Evolutionary conservation across 2,113 vertebrate genomes (phyloP), one percentile per base, ranked within the genome.

Genomic region (Zapornia atra): DNA sequence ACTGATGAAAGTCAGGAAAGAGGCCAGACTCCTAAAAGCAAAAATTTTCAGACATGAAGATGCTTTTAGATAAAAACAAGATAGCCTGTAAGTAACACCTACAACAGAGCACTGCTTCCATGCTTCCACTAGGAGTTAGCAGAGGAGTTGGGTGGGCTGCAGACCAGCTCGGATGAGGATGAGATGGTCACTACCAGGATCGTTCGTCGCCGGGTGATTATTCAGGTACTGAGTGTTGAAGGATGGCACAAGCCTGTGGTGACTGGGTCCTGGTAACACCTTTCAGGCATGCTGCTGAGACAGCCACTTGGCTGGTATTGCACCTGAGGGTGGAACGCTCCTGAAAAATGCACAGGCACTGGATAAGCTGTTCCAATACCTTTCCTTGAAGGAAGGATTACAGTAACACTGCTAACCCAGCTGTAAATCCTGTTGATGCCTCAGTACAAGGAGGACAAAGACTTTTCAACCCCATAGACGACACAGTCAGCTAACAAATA

Each of bases 181-280:
- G 99, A 99, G 87, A 98, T 98, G 96, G 97, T 99, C 96, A 99
- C 99, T 70, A 99, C 99, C 98, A 98, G 99, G 97, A 98, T 99
- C 92, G 93, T 99, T 95, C 99, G 98, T 78, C 99, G 99, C 59
- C 98, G 99, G 96, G 98, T 99, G 84, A 99, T 99, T 90, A 99
- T 99, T 78, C 99, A 99, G 99, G 99, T 99, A 99, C 98, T 2
- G 26, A 79, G 82, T 82, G 71, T 53, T 71, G 48, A 64, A 20
- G 1, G 9, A 34, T 15, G 92, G 98, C 97, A 96, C 7, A 82
- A 83, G 88, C 36, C 31, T 28, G 34, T 59, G 82, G 68, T 87
- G 63, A 14, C 61, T 14, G 20, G 82, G 82, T 69, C 79, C 90
- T 28, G 28, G 34, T 24, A 40, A 51, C 68, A 34, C 38, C 38